Evolutionary conservation across 2,113 vertebrate species (phyloP).

Genomic region (Danio rerio): GRCz12tu NC_133184.1:24820501-24821000

Average conservation of each 20-base stretch:
- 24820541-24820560: slow-evolving; percentile 95
- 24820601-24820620: slow-evolving; percentile 97
- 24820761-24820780: not conserved
- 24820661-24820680: slow-evolving; percentile 98
- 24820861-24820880: slow-evolving; percentile 96
- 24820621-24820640: slow-evolving; percentile 96
- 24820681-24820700: slow-evolving; percentile 93
- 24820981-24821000: not conserved
- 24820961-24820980: not conserved
- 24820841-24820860: slow-evolving; percentile 95
- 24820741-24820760: not conserved
- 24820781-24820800: not conserved
- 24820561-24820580: slow-evolving; percentile 94
- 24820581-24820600: slow-evolving; percentile 94
- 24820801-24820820: not conserved
- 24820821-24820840: slow-evolving; percentile 69
- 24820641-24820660: slow-evolving; percentile 96
- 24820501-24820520: not conserved
- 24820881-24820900: slow-evolving; percentile 99
- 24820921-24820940: slow-evolving; percentile 97
- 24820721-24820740: not conserved
- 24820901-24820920: slow-evolving; percentile 96
- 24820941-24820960: slow-evolving; percentile 80
- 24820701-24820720: not conserved
- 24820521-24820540: not conserved